A percentile compares a stretch with the other conserved stretches of the same genome.
Conservation (phyloP, 2,888 invertebrate genomes). For the Lissonota sp. region DNA sequence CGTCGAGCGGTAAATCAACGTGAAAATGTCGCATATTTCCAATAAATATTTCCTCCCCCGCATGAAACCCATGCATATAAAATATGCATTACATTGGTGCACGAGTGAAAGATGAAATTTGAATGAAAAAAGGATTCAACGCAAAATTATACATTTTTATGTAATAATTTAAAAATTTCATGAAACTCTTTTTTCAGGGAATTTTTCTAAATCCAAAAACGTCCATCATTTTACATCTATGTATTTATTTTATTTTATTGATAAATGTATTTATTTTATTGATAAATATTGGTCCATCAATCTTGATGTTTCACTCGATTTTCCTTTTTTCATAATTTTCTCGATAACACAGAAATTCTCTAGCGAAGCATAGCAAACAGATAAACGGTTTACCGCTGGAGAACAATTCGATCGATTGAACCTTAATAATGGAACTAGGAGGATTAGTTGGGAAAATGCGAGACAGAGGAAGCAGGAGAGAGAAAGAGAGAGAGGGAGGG, state of each 20-base stretch:
- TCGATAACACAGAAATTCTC: conserved; percentile 2
- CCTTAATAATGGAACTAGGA: conserved; percentile 44
- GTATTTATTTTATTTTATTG: too few relatives aligned
- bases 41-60: conserved; percentile 20
- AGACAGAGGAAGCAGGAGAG: neutral
- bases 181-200: too few relatives aligned
- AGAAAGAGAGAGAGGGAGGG: neutral
- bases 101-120: too few relatives aligned
- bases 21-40: conserved; percentile 37
- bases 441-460: conserved; percentile 13
- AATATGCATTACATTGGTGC: neutral
- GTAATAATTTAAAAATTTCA: too few relatives aligned
- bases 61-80: neutral
- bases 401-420: conserved; percentile 42
- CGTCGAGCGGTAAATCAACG: conserved; percentile 29
- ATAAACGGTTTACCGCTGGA: conserved; percentile 1
- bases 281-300: too few relatives aligned
- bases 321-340: neutral
- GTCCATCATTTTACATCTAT: too few relatives aligned
- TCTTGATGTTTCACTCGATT: neutral
- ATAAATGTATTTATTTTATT: too few relatives aligned
- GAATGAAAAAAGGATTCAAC: too few relatives aligned
- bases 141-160: too few relatives aligned
- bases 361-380: conserved; percentile 10
- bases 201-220: too few relatives aligned